Conservation (phyloP, 2,113 vertebrate species). For the Cepphus grylle region DNA sequence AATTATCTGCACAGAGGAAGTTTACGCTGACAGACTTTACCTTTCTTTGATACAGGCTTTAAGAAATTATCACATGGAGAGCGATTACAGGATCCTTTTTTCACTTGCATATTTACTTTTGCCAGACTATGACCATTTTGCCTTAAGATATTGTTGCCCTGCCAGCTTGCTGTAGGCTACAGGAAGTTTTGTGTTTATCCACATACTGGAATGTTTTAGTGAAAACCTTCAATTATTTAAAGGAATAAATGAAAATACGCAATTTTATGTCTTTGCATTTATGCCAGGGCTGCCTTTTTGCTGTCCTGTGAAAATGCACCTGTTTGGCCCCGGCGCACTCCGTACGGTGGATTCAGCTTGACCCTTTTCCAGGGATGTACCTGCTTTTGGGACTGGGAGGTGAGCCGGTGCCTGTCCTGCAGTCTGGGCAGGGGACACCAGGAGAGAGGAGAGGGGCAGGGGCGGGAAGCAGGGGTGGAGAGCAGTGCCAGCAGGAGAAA, state of each 20-base stretch:
- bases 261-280: not conserved
- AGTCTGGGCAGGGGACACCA: rapidly evolving
- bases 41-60: not conserved
- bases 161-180: not conserved
- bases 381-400: not conserved
- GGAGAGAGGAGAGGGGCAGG: not conserved
- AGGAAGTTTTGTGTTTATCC: not conserved
- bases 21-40: not conserved
- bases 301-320: not conserved
- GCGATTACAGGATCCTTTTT: not conserved
- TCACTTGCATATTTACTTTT: not conserved
- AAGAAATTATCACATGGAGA: not conserved
- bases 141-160: not conserved
- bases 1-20: not conserved
- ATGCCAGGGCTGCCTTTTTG: not conserved
- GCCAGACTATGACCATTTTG: not conserved
- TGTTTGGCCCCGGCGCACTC: not conserved
- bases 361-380: not conserved
- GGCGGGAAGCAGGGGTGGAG: not conserved
- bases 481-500: not conserved
- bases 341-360: not conserved
- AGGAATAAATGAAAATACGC: not conserved
- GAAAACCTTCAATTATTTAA: not conserved
- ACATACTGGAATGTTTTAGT: not conserved
- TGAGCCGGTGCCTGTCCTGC: not conserved